These are phyloP conservation scores for Anarhynchus alexandrinus DNA, from an alignment of 2,113 vertebrate genomes.

Conservation along the genomic window DNA sequence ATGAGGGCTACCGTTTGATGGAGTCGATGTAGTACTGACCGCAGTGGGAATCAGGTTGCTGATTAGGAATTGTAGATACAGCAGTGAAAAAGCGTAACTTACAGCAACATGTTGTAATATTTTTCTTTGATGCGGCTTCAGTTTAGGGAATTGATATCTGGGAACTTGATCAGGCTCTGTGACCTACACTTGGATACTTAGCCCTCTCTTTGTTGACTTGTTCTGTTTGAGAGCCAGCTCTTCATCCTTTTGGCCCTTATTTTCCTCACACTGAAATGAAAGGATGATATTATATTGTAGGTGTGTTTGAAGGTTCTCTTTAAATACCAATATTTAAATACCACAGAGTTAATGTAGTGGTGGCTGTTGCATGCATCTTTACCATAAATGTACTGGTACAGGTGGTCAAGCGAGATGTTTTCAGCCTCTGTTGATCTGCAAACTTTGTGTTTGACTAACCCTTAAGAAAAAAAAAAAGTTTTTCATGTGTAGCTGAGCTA, in stretches of 20 bases:
- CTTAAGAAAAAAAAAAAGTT: background rate
- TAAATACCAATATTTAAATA: background rate
- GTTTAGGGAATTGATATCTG: background rate
- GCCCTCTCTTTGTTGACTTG: background rate
- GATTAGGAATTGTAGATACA: background rate
- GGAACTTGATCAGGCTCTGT: background rate
- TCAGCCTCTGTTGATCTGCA: background rate
- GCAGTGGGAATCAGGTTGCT: background rate
- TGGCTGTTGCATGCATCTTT: background rate
- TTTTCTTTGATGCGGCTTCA: constrained; percentile 10
- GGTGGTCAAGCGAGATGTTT: background rate
- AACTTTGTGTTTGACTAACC: background rate
- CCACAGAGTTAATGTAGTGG: background rate
- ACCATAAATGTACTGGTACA: background rate
- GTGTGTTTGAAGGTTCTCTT: background rate
- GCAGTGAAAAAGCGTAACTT: background rate
- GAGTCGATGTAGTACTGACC: background rate
- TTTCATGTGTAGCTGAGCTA: background rate
- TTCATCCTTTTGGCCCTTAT: background rate
- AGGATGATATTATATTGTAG: background rate
- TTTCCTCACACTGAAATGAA: background rate
- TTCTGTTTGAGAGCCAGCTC: background rate
- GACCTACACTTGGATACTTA: background rate
- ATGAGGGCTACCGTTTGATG: background rate
- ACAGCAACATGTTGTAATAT: background rate